Conservation (phyloP, 2,113 vertebrate genomes). For the Menidia beryllina region DNA sequence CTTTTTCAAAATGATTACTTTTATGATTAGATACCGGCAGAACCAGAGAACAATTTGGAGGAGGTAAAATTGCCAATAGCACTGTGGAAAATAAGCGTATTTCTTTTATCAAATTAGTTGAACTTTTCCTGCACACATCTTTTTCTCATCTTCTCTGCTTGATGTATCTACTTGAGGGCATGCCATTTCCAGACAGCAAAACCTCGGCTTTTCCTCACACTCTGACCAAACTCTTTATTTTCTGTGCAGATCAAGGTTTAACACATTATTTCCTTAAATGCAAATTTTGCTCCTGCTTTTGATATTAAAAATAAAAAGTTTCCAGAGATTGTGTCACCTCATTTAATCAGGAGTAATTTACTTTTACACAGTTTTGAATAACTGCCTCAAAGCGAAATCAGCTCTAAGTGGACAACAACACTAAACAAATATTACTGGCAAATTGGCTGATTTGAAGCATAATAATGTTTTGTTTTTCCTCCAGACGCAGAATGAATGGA, state of each 20-base stretch:
- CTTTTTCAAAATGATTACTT: background rate
- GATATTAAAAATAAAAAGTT: conserved; percentile 35
- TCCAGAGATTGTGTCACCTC: conserved; percentile 12
- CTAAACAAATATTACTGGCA: conserved; percentile 12
- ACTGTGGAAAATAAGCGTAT: background rate
- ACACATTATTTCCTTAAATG: conserved; percentile 16
- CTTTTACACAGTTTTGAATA: conserved; percentile 32
- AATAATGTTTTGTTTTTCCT: conserved; percentile 19
- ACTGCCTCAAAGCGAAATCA: conserved; percentile 21
- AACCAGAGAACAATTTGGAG: background rate
- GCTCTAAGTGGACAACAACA: conserved; percentile 22
- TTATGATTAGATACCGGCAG: background rate
- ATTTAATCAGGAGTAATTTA: conserved; percentile 29
- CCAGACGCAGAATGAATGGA: conserved; percentile 25
- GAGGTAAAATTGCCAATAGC: background rate
- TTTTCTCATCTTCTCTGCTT: background rate
- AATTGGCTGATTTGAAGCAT: conserved; percentile 15
- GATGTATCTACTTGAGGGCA: background rate
- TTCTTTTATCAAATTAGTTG: background rate
- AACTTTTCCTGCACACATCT: background rate
- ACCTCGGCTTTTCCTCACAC: too few species aligned
- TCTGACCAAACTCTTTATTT: too few species aligned
- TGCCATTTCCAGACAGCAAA: background rate
- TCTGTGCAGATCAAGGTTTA: background rate
- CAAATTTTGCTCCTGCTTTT: conserved; percentile 21